These are phyloP conservation scores for Suncus etruscus DNA, from an alignment of 2,113 vertebrate genomes.

Conservation along the genomic window DNA sequence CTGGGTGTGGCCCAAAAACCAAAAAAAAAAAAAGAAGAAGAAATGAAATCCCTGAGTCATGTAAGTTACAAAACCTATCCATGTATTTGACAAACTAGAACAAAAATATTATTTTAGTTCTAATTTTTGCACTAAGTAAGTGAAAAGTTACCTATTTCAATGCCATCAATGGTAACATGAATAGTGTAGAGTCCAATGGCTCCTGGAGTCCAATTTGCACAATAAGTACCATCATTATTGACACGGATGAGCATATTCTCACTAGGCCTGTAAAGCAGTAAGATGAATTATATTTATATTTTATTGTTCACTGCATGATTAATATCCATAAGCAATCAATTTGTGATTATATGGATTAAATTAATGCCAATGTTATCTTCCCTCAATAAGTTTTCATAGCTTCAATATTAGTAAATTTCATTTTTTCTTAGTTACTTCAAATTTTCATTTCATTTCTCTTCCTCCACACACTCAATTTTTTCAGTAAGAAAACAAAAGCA, in stretches of 20 bases:
- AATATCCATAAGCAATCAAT: neutral
- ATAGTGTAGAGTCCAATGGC: constrained; percentile 99
- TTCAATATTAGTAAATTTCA: neutral
- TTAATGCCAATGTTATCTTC: neutral
- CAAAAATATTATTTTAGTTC: constrained; percentile 35
- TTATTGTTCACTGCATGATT: neutral
- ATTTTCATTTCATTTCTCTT: neutral
- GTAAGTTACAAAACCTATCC: constrained; percentile 25
- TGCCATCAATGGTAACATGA: constrained; percentile 98
- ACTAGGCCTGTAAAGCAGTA: constrained; percentile 92
- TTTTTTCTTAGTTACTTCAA: neutral
- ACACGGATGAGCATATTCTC: constrained; percentile 99
- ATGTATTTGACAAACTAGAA: neutral
- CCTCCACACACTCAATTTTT: constrained; percentile 14
- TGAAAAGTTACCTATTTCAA: constrained; percentile 94
- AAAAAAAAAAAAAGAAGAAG: constrained; percentile 22
- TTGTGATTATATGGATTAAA: neutral
- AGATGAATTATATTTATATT: constrained; percentile 24
- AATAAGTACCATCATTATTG: constrained; percentile 99
- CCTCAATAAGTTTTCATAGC: neutral
- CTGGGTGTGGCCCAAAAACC: too few species aligned
- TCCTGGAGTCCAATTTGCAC: constrained; percentile 99
- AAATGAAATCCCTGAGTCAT: neutral
- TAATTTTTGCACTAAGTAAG: constrained; percentile 33
- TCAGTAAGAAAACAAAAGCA: constrained; percentile 35